A percentile compares a stretch with the other conserved stretches of the same genome.
Conservation (phyloP, 2,113 vertebrate genomes). For the Collichthys lucidus region DNA sequence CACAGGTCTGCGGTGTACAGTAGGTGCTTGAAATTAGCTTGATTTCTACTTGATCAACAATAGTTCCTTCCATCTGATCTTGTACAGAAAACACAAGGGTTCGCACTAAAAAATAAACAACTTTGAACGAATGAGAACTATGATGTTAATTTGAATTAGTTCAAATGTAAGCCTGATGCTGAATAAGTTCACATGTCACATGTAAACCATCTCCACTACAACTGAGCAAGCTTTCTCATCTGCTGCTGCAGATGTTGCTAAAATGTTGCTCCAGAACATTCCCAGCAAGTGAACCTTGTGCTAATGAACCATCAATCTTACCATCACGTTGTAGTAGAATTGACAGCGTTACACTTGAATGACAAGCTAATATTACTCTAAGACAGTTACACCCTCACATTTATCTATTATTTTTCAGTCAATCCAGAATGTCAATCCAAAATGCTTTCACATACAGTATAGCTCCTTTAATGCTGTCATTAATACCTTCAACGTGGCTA, state of each 20-base stretch:
- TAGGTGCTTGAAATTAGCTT: conserved; percentile 17
- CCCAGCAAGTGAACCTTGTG: background rate
- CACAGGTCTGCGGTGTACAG: conserved; percentile 2
- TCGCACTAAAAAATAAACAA: background rate
- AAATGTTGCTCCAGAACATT: background rate
- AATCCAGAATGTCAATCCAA: background rate
- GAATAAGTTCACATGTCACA: too few relatives aligned
- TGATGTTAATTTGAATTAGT: background rate
- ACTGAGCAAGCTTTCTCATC: background rate
- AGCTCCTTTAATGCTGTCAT: background rate
- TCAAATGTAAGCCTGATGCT: background rate
- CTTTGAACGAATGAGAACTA: background rate
- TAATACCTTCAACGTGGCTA: background rate
- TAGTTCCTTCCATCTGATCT: background rate
- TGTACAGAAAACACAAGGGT: background rate
- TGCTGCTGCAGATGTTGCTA: too few relatives aligned
- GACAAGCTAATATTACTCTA: background rate
- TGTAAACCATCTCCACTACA: background rate
- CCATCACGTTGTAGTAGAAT: background rate
- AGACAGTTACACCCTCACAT: background rate
- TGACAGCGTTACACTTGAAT: background rate
- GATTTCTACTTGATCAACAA: conserved; percentile 32
- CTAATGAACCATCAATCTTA: background rate
- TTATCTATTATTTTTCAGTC: background rate
- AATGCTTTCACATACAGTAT: background rate